These are phyloP conservation scores for Halocynthia roretzi DNA, from an alignment of 23 tunicate species.

Conservation along the genomic window DNA sequence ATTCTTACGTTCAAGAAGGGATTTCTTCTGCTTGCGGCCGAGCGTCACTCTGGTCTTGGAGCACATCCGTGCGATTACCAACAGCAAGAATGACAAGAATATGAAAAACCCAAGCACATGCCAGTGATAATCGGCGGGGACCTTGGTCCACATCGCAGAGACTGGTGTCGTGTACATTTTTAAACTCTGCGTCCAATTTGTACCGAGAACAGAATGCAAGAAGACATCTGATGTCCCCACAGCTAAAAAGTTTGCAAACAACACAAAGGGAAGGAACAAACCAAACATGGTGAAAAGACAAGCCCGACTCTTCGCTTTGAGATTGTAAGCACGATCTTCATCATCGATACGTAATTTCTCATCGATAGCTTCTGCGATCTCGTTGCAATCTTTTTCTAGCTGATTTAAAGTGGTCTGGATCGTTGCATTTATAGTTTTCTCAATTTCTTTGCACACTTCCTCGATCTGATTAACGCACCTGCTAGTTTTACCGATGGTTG, in stretches of 20 bases:
- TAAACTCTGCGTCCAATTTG: slow-evolving; percentile 23
- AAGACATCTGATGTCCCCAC: slow-evolving; percentile 40
- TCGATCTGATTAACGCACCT: slow-evolving; percentile 90
- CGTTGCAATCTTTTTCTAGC: slow-evolving; percentile 82
- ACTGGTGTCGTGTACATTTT: slow-evolving; percentile 61
- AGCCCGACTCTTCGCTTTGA: slow-evolving; percentile 53
- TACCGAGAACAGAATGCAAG: slow-evolving; percentile 34
- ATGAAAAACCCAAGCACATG: slow-evolving; percentile 34
- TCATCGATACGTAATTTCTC: slow-evolving; percentile 24
- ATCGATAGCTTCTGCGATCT: slow-evolving; percentile 51
- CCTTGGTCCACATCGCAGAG: slow-evolving; percentile 47
- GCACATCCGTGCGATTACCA: slow-evolving; percentile 44
- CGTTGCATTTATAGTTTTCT: slow-evolving; percentile 87
- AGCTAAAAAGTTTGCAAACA: slow-evolving; percentile 56
- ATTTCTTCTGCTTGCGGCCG: slow-evolving; percentile 44
- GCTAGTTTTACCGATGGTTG: slow-evolving; percentile 74
- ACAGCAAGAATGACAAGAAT: slow-evolving; percentile 40
- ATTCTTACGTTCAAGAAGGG: slow-evolving; percentile 40
- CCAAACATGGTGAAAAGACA: slow-evolving; percentile 34
- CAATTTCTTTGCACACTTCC: slow-evolving; percentile 84
- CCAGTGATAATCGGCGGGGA: slow-evolving; percentile 42
- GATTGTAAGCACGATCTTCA: slow-evolving; percentile 62
- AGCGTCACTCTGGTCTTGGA: slow-evolving; percentile 50
- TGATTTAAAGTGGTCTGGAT: slow-evolving; percentile 84
- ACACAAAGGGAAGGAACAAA: slow-evolving; percentile 35